Evolutionary conservation across 2,797 vertebrate genomes (phyloP).

Genomic region (Falco concolor): DNA sequence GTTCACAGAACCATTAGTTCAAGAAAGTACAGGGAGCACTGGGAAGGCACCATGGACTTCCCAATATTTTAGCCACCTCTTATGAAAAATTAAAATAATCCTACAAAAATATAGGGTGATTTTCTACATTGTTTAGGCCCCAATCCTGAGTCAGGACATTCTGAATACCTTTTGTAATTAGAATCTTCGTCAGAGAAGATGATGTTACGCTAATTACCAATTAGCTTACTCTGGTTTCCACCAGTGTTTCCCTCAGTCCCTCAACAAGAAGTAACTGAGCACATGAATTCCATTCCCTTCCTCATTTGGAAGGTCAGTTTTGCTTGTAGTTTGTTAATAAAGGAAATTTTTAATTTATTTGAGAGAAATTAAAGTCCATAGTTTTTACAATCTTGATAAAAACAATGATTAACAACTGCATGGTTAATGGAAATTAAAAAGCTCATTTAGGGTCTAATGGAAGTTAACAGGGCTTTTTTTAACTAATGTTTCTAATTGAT

Average conservation of each 20-base stretch:
- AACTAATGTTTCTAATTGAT: slow-evolving; percentile 72
- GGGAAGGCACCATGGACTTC: background rate
- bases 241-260: background rate
- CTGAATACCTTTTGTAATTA: background rate
- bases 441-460: slow-evolving; percentile 62
- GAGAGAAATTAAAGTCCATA: slow-evolving; percentile 47
- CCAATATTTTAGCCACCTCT: background rate
- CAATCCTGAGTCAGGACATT: background rate
- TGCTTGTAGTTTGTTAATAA: slow-evolving; percentile 24
- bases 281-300: background rate
- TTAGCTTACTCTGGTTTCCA: background rate
- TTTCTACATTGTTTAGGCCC: background rate
- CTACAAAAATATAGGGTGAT: background rate
- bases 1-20: background rate
- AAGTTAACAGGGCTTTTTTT: slow-evolving; percentile 62
- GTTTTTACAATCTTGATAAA: slow-evolving; percentile 63
- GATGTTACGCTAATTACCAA: background rate
- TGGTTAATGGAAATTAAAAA: slow-evolving; percentile 69
- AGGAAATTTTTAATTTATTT: slow-evolving; percentile 41
- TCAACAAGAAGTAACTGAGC: background rate
- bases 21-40: background rate
- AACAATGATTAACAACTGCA: slow-evolving; percentile 66
- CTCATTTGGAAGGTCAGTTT: background rate
- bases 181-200: background rate
- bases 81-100: background rate